phyloP scores from a whole-genome alignment of 2,888 invertebrate genomes.

The Lissonota sp. region DNA sequence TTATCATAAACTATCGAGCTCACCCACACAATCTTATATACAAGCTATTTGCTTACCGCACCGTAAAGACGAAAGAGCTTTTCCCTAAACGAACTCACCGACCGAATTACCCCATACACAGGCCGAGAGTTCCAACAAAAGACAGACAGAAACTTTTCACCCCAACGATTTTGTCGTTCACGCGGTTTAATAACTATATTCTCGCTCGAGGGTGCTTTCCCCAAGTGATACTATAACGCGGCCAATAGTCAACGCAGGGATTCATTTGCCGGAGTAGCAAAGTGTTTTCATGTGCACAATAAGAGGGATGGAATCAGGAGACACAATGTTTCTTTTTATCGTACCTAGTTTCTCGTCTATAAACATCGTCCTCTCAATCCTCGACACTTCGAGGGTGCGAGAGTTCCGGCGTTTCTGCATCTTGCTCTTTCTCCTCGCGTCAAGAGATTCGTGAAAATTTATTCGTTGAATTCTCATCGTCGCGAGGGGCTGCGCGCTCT shows the following conservation, averaged over 20 bases:
- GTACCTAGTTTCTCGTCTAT: constrained; percentile 5
- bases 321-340: constrained; percentile 46
- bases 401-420: constrained; percentile 1
- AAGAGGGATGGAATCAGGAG: background rate
- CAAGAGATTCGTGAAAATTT: constrained; percentile 46
- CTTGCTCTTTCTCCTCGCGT: constrained; percentile 16
- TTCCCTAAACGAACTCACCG: constrained; percentile 31
- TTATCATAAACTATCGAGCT: background rate
- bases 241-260: background rate
- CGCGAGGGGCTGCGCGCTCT: background rate
- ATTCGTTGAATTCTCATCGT: constrained; percentile 31
- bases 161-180: constrained; percentile 7
- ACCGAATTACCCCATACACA: background rate
- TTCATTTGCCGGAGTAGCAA: constrained; percentile 50
- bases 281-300: constrained; percentile 50
- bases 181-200: constrained; percentile 41
- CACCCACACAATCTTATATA: constrained; percentile 10
- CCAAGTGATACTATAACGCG: background rate
- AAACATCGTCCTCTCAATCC: constrained; percentile 12
- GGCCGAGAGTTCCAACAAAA: constrained; percentile 18
- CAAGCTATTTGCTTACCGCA: constrained; percentile 5
- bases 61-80: constrained; percentile 15
- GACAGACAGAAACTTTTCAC: constrained; percentile 39
- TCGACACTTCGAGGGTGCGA: constrained; percentile 24
- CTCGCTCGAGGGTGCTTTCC: constrained; percentile 18